Evolutionary conservation across 1,140 invertebrate species (phyloP).

Genomic region (Centruroides vittatus): DNA sequence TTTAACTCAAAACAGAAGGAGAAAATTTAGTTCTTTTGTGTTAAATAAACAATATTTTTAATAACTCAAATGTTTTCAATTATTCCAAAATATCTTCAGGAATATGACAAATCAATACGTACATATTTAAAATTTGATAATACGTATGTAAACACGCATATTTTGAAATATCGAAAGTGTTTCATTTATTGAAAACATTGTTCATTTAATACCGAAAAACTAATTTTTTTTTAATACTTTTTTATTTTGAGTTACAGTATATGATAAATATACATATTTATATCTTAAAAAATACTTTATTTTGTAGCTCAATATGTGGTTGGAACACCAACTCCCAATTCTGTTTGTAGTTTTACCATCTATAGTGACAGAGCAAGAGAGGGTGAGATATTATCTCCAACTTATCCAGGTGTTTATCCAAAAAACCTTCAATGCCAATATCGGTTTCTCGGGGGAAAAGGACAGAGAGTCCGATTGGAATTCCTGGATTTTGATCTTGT

Average conservation of each 20-base stretch:
- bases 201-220: neutral
- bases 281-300: neutral
- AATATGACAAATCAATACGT: no score
- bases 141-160: no score
- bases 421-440: constrained; percentile 88
- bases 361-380: constrained; percentile 55
- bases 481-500: constrained; percentile 98
- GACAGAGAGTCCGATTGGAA: constrained; percentile 84
- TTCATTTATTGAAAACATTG: neutral
- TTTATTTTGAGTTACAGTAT: neutral
- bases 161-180: neutral
- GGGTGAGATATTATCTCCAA: constrained; percentile 85
- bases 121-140: no score
- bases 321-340: constrained; percentile 61
- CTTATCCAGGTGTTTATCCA: constrained; percentile 97
- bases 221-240: neutral
- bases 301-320: constrained; percentile 57
- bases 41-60: no score
- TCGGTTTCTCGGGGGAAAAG: constrained; percentile 71
- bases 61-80: no score
- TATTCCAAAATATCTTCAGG: no score
- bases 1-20: no score
- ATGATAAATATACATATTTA: neutral
- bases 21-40: no score
- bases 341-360: constrained; percentile 64